phyloP scores from a whole-genome alignment of 2,113 vertebrate genomes.

The Rhegmatorhina hoffmannsi region DNA sequence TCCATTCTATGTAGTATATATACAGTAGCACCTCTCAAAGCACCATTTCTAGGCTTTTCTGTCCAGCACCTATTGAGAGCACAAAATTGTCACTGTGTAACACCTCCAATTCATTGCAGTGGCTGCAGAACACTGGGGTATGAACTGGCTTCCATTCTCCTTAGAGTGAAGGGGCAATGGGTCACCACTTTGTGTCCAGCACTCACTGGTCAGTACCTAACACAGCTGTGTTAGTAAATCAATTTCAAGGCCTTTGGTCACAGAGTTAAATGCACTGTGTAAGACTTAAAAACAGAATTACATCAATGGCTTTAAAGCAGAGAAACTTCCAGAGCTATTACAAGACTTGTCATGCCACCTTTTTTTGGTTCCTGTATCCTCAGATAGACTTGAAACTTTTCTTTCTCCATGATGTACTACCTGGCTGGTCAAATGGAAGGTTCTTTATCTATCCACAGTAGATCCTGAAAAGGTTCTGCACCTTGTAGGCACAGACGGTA shows the following conservation, averaged over 20 bases:
- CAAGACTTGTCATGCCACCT: neutral
- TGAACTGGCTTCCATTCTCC: neutral
- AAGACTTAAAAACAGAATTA: neutral
- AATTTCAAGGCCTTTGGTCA: neutral
- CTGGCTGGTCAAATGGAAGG: neutral
- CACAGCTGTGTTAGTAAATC: neutral
- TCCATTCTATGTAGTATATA: neutral
- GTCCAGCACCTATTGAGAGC: neutral
- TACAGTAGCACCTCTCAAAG: neutral
- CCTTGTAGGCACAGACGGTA: neutral
- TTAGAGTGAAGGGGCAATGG: too few relatives aligned
- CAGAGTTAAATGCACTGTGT: accelerated
- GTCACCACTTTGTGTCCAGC: neutral
- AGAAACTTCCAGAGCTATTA: neutral
- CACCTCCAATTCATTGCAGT: neutral
- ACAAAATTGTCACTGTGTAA: neutral
- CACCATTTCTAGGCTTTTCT: neutral
- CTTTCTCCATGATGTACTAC: neutral
- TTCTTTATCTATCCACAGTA: neutral
- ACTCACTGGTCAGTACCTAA: neutral
- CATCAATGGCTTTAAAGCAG: neutral
- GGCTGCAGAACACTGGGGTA: neutral
- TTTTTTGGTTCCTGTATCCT: neutral
- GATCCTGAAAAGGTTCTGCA: neutral
- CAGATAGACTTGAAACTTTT: neutral